These are phyloP conservation scores for Lithobates pipiens DNA, from an alignment of 2,797 vertebrate species.

Conservation along the genomic window DNA sequence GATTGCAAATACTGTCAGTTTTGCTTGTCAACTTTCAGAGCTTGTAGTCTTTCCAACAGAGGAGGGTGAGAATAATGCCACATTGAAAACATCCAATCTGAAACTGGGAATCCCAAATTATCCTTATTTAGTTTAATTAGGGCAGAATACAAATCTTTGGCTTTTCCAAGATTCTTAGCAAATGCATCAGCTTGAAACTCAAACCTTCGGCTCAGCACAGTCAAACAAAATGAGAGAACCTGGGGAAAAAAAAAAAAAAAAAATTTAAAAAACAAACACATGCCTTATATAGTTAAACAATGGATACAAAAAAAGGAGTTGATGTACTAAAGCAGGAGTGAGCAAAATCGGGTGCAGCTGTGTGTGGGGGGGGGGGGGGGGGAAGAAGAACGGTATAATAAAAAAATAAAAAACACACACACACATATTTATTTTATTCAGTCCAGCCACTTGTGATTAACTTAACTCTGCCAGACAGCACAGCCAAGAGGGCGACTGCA, in stretches of 20 bases:
- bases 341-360: too few species aligned
- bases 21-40: constrained; percentile 86
- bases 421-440: too few species aligned
- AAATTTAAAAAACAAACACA: too few species aligned
- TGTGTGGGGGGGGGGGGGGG: too few species aligned
- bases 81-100: constrained; percentile 98
- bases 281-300: too few species aligned
- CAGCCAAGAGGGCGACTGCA: too few species aligned
- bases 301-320: too few species aligned
- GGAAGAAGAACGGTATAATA: too few species aligned
- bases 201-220: constrained; percentile 95
- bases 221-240: constrained; percentile 96
- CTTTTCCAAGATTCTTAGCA: constrained; percentile 90
- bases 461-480: too few species aligned
- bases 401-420: too few species aligned
- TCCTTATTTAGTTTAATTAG: constrained; percentile 99
- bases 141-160: constrained; percentile 93
- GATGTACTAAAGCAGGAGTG: too few species aligned
- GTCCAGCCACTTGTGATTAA: too few species aligned
- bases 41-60: constrained; percentile 94
- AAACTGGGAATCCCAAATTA: constrained; percentile 97
- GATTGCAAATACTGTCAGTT: constrained; percentile 61
- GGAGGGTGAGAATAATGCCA: constrained; percentile 99
- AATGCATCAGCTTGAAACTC: constrained; percentile 99
- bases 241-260: constrained; percentile 67